These are phyloP conservation scores for Pituophis catenifer DNA, from an alignment of 2,113 vertebrate genomes.

Conservation along the genomic window DNA sequence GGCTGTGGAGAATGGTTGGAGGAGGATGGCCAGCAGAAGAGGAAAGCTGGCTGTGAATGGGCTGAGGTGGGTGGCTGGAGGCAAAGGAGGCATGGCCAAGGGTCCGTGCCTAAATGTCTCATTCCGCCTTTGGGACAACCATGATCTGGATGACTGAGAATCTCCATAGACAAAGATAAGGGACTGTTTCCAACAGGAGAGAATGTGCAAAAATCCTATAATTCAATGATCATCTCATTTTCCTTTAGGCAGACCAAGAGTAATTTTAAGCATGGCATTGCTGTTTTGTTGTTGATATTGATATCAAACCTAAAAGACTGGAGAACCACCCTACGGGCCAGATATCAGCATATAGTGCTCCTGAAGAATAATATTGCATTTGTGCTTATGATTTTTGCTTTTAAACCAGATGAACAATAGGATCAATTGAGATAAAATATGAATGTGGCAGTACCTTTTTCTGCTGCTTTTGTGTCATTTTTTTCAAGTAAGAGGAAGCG, in stretches of 20 bases:
- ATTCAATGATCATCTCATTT: background rate
- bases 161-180: background rate
- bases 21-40: background rate
- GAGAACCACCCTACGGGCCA: background rate
- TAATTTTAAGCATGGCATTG: background rate
- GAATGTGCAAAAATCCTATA: background rate
- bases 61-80: background rate
- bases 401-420: background rate
- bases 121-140: background rate
- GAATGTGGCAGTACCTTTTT: slow-evolving; percentile 75
- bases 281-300: background rate
- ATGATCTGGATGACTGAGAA: too few species aligned
- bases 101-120: background rate
- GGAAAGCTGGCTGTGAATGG: background rate
- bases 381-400: background rate
- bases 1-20: background rate
- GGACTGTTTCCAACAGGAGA: background rate
- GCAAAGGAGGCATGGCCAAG: background rate
- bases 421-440: background rate
- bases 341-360: background rate
- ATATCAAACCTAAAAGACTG: background rate
- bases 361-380: background rate
- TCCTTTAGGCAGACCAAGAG: background rate
- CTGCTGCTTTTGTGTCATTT: slow-evolving; percentile 74
- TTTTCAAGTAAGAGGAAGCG: slow-evolving; percentile 89